Evolutionary conservation across 2,797 vertebrate genomes (phyloP), one percentile per base, ranked within the genome.

Genomic region (Myotis pilosus): DNA sequence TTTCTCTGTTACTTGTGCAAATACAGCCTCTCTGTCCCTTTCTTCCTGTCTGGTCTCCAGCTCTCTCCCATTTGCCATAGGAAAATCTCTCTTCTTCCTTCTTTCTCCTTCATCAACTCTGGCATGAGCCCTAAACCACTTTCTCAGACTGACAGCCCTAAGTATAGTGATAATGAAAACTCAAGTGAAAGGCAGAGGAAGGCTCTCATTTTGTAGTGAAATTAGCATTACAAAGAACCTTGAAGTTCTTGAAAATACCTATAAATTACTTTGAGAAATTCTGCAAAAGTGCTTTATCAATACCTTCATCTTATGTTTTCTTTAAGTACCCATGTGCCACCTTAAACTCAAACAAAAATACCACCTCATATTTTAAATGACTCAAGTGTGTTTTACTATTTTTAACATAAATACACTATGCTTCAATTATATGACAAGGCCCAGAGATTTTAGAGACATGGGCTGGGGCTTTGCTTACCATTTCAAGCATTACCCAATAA

Each of bases 261-360:
- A 62, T 44, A 89, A 55, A 15, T 51, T 94, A 81, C 38, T 60
- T n/a, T 81, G 74, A 91, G 66, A 94, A 87, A 89, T 91, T 91
- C 72, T 93, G 47, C 33, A 81, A 80, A 87, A 75, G 49, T 64
- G 8, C 76, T 33, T 87, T 87, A 11, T 62, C 80, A 23, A 55
- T 79, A 79, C 20, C 22, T 38, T 88, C 20, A 76, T 44, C 49
- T 30, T 83, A 62, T 78, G 60, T 74, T 95, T 95, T 93, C 55
- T 49, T 89, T 64, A 80, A 81, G 64, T 88, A 60, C 69, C 60
- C 49, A 55, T 4, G 38, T n/a, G 25, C 25, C n/a, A 47, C 38
- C 33, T 89, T 84, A 89, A 93, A 66, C 36, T 79, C 38, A 91
- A 95, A 80, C 75, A 89, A 83, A 95, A 75, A 84, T 69, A 78